Percentiles rank a stretch among this genome's conserved stretches.
Evolutionary conservation across 2,888 invertebrate species (phyloP).

Genomic region (Anorthoa munda): DNA sequence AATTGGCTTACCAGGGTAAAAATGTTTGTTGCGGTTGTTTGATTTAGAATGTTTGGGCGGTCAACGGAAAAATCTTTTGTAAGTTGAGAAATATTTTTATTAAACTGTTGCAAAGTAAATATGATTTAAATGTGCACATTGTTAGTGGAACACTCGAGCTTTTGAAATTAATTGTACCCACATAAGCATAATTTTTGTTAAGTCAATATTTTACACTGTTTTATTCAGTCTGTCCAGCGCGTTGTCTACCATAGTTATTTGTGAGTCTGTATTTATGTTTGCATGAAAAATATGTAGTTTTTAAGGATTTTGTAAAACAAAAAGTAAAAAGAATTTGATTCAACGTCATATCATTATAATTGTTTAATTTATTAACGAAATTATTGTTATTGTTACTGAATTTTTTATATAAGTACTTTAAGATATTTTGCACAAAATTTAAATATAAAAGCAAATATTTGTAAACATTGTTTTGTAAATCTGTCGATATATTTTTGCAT

Average conservation of each 20-base stretch:
- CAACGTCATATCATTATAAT: background rate
- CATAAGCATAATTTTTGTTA: background rate
- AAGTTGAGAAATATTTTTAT: too few species aligned
- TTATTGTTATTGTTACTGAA: background rate
- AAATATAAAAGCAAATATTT: background rate
- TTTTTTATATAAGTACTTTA: background rate
- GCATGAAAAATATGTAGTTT: slow-evolving; percentile 4
- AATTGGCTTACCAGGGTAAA: background rate
- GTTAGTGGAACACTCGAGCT: background rate
- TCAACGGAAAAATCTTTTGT: background rate
- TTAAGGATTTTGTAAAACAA: slow-evolving; percentile 6
- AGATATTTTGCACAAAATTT: background rate
- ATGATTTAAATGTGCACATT: background rate
- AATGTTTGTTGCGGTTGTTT: background rate
- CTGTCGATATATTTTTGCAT: background rate
- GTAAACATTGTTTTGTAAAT: background rate
- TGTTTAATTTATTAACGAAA: background rate
- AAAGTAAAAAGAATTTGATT: background rate
- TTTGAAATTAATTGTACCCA: background rate
- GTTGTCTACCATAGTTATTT: background rate
- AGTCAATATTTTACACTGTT: background rate
- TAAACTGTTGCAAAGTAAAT: too few species aligned
- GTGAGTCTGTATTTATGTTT: background rate
- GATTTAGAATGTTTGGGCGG: background rate
- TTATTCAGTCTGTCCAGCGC: slow-evolving; percentile 8